Evolutionary conservation across 2,113 vertebrate species (phyloP), one percentile per base, ranked within the genome.

Genomic region (Antechinus stuartii): DNA sequence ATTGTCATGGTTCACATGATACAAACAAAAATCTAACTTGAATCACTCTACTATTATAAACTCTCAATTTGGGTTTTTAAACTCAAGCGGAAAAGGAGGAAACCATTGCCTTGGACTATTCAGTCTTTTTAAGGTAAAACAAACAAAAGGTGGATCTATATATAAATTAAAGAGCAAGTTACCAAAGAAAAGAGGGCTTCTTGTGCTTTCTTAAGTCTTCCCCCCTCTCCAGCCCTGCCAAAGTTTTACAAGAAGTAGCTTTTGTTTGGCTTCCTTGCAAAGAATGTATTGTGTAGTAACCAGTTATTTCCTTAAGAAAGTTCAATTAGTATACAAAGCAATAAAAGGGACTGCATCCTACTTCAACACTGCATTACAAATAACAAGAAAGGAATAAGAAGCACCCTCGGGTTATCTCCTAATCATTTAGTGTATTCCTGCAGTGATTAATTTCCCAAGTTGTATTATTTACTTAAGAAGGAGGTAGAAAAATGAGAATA

Each of bases 201-300:
- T 35, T 68, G 30, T 68, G 57, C 27, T 68, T 68, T 68, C 12
- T 35, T 30, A 35, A 35, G 35, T 30, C 2, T 35, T 35, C 9
- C 27, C 11, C 12, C 30, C 54, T 54, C 54, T 54, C 54, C 14
- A 19, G 16, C 54, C 54, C 54, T 22, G 14, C 61, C 61, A 68
- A 35, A 68, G 12, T 68, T 68, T 35, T 68, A 11, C 3, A 35
- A 68, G 30, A 68, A 68, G 50, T 6, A 92, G 49, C 84, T 22
- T 89, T 94, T 9, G 47, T 95, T 0, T 92, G 52, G 11, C 35
- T 91, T 61, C 24, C 8, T 92, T 27, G 94, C 19, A 55, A 95
- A 35, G 3, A 3, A 49, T 92, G 24, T 46, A 94, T 93, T 68
- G 92, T 35, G 30, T 30, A 19, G 92, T 95, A 96, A 91, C 54